A percentile compares a stretch with the other conserved stretches of the same genome.
These are phyloP conservation scores for Cercopithecus mitis DNA, from an alignment of 2,797 vertebrate genomes.

Conservation along the genomic window DNA sequence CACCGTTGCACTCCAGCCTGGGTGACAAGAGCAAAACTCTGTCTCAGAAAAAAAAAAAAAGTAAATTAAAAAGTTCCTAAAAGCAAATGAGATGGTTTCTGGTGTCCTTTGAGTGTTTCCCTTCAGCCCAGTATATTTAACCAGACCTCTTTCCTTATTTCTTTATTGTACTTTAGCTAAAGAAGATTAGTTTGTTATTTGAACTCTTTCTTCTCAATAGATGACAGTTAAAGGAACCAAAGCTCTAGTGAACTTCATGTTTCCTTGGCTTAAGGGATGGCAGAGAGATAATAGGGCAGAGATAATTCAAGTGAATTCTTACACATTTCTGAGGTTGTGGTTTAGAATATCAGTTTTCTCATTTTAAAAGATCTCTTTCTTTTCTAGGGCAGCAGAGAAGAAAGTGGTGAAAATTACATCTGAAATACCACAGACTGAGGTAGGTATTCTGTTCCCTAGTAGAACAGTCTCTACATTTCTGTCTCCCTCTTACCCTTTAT, in stretches of 20 bases:
- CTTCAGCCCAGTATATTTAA: conserved; percentile 19
- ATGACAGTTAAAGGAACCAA: conserved; percentile 27
- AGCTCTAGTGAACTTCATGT: conserved; percentile 29
- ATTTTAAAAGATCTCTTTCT: conserved; percentile 47
- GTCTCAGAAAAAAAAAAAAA: not conserved
- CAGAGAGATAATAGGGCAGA: not conserved
- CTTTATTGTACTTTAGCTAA: not conserved
- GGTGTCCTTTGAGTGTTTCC: not conserved
- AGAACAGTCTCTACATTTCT: not conserved
- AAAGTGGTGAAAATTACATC: conserved; percentile 93
- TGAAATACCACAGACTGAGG: conserved; percentile 89
- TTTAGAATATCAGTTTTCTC: conserved; percentile 8
- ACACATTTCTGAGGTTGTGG: not conserved
- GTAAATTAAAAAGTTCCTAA: conserved; percentile 47
- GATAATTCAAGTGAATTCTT: conserved; percentile 38
- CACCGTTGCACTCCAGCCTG: too few species aligned
- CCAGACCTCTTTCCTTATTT: conserved; percentile 8
- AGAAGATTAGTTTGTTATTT: conserved; percentile 22
- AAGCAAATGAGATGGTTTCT: conserved; percentile 47
- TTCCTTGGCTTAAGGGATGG: conserved; percentile 30
- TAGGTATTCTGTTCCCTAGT: conserved; percentile 76
- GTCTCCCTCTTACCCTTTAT: conserved; percentile 7
- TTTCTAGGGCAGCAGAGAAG: conserved; percentile 87
- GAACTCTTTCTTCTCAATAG: conserved; percentile 21
- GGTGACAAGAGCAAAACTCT: too few species aligned